Evolutionary conservation across 2,113 vertebrate genomes (phyloP).

Genomic region (Xyrauchen texanus): DNA sequence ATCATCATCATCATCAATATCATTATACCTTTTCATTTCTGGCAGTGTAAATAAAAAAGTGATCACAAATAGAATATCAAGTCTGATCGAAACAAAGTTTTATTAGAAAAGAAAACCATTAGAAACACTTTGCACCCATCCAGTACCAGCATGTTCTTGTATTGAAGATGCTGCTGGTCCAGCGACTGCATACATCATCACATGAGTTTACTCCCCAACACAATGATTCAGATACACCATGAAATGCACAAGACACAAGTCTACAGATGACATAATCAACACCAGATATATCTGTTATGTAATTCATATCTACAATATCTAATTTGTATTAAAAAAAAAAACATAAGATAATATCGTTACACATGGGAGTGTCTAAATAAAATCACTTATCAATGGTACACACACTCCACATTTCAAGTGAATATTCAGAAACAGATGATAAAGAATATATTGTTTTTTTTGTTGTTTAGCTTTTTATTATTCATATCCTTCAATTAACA

Average conservation of each 20-base stretch:
- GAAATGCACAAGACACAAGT: slow-evolving; percentile 48
- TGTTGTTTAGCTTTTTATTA: slow-evolving; percentile 19
- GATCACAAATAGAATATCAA: not conserved
- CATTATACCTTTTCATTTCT: no score
- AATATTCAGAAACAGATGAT: not conserved
- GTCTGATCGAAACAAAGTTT: slow-evolving; percentile 51
- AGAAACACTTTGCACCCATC: slow-evolving; percentile 52
- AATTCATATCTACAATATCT: slow-evolving; percentile 49
- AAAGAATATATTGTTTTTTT: slow-evolving; percentile 8
- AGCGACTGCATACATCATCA: slow-evolving; percentile 37
- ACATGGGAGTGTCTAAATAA: no score
- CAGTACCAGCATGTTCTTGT: slow-evolving; percentile 47
- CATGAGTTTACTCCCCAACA: slow-evolving; percentile 40
- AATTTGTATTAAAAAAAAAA: slow-evolving; percentile 40
- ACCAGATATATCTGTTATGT: slow-evolving; percentile 37
- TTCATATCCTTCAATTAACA: slow-evolving; percentile 25
- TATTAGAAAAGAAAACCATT: slow-evolving; percentile 57
- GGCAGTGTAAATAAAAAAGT: no score
- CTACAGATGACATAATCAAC: slow-evolving; percentile 44
- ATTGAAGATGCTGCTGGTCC: slow-evolving; percentile 43
- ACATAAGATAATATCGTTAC: no score
- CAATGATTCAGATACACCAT: slow-evolving; percentile 46
- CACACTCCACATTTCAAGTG: slow-evolving; percentile 9
- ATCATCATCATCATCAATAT: no score
- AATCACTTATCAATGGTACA: not conserved